Evolutionary conservation across 2,113 vertebrate genomes (phyloP), one percentile per base, ranked within the genome.

Genomic region (Tragelaphus scriptus): DNA sequence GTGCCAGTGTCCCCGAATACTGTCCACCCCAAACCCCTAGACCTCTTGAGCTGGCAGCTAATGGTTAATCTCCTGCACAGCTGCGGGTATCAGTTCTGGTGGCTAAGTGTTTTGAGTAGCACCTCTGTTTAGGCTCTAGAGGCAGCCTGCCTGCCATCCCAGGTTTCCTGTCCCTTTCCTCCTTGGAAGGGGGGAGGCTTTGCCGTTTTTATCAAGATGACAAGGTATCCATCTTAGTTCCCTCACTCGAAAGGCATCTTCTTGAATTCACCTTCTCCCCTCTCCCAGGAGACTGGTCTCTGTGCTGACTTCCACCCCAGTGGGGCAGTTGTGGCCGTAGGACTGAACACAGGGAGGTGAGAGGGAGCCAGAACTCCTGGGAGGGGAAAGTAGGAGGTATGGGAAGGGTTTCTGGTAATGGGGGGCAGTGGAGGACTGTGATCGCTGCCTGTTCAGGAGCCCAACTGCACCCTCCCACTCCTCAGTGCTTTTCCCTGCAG

Each of bases 261-360:
- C 77, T 55, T 92, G 61, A 93, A 90, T 89, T 63, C n/a, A 49
- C 25, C 56, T 90, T 95, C 56, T 95, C 30, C 91, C 47, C 47
- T 75, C n/a, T 96, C 36, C n/a, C 96, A 99, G 99, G 99, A 99
- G 94, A 99, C 99, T 0, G 99, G 99, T 6, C 94, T 99, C 95
- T 99, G 99, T 98, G 99, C 99, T 32, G 99, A 99, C 87, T 99
- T 99, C 98, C 99, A 99, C 80, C 99, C 99, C 0, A 99, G 98
- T 19, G 99, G 99, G 79, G 98, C 98, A 1, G 99, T 99, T 89
- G 99, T 99, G 28, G 99, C 99, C 17, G 99, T 99, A 25, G 99
- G 99, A 77, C 99, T 99, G 90, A 99, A 98, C 94, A 99, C 99
- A 8, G 99, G 99, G 98, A 99, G 99, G 99, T 99, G 97, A 98